These are phyloP conservation scores for Catostylus mosaicus DNA, from an alignment of 30 jellyfish, hydroid and myxozoan species.

Conservation along the genomic window DNA sequence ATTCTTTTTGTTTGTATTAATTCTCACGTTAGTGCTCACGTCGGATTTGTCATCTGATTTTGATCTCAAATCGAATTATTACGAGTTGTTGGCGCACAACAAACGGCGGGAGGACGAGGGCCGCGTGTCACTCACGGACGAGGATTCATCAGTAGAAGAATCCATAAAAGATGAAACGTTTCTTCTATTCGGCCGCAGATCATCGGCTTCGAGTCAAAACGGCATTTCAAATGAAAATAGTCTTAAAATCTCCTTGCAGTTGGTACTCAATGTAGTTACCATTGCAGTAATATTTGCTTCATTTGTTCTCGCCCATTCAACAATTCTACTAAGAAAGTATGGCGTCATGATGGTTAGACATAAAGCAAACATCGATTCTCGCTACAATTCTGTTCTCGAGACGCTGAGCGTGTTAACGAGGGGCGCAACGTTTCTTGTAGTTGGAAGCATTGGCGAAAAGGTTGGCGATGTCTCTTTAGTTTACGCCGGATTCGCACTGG, in stretches of 20 bases:
- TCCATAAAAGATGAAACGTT: neutral
- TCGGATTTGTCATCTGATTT: conserved; percentile 45
- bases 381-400: conserved; percentile 17
- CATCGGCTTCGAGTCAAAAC: neutral
- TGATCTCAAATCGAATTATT: conserved; percentile 43
- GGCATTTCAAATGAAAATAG: conserved; percentile 3
- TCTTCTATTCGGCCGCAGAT: conserved; percentile 1
- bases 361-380: neutral
- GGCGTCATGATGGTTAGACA: neutral
- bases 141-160: neutral
- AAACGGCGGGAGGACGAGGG: neutral
- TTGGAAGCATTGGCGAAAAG: conserved; percentile 55
- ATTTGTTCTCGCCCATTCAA: conserved; percentile 22
- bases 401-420: conserved; percentile 36
- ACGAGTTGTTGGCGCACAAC: neutral
- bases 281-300: conserved; percentile 31
- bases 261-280: conserved; percentile 34
- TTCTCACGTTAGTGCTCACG: conserved; percentile 15
- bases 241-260: neutral
- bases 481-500: conserved; percentile 42
- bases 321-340: neutral
- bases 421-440: conserved; percentile 47
- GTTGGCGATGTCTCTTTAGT: conserved; percentile 37
- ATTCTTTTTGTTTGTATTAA: conserved; percentile 16
- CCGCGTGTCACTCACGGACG: neutral